phyloP scores from a whole-genome alignment of 1,140 invertebrate genomes.

The Acyrthosiphon pisum region DNA sequence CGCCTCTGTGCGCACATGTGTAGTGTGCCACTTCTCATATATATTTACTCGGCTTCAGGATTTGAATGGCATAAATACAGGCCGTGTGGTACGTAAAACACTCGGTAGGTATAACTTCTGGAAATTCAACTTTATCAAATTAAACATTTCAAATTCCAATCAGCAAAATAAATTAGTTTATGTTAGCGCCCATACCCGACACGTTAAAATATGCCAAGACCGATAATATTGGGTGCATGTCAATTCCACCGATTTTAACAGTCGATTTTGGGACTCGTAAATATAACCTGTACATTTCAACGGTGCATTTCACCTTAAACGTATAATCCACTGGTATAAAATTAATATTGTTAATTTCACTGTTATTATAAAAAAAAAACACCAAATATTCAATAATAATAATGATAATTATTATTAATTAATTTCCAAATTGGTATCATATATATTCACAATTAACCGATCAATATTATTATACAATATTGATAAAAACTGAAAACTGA shows the following conservation, averaged over 20 bases:
- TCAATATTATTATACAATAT: too few relatives aligned
- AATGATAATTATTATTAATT: too few relatives aligned
- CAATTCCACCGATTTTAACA: not conserved
- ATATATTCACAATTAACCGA: too few relatives aligned
- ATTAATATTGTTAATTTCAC: too few relatives aligned
- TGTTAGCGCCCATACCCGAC: not conserved
- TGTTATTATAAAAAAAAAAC: too few relatives aligned
- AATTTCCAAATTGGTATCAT: too few relatives aligned
- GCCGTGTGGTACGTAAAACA: not conserved
- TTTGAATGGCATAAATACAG: not conserved
- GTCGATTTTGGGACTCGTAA: not conserved
- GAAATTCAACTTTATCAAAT: not conserved
- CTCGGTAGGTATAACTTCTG: not conserved
- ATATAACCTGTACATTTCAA: not conserved
- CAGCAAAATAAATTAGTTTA: not conserved
- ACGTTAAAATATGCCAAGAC: not conserved
- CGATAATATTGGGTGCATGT: not conserved
- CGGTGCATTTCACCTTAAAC: too few relatives aligned
- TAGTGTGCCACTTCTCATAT: not conserved
- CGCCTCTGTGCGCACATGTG: not conserved
- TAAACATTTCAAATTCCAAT: not conserved
- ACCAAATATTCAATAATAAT: too few relatives aligned
- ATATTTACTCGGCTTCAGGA: not conserved
- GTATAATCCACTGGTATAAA: too few relatives aligned
- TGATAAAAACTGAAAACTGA: too few relatives aligned